Evolutionary conservation across 1,140 invertebrate genomes (phyloP).

Genomic region (Bombus waltoni): DNA sequence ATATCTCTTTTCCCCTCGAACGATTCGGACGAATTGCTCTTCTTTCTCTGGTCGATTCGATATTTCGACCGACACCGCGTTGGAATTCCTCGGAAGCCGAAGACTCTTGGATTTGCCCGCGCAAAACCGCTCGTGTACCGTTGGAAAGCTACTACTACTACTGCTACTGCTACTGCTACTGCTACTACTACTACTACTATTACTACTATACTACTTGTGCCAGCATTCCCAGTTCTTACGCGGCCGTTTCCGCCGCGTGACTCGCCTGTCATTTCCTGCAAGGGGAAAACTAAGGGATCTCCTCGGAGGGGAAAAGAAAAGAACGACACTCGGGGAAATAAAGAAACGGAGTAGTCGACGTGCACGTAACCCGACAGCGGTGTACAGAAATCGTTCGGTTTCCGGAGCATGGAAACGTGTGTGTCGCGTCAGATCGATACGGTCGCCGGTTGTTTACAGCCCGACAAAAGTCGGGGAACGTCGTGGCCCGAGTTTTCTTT

Average conservation of each 20-base stretch:
- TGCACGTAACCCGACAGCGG: not conserved
- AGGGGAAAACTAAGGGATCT: not conserved
- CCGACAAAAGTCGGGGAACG: conserved; percentile 13
- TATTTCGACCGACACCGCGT: not conserved
- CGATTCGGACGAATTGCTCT: not conserved
- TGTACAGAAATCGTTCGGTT: conserved; percentile 1
- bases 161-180: no score
- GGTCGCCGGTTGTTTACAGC: conserved; percentile 25
- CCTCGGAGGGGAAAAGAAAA: not conserved
- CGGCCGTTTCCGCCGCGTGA: conserved; percentile 10
- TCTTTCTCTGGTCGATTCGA: not conserved
- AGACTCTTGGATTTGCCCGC: not conserved
- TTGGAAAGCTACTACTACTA: not conserved
- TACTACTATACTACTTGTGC: not conserved
- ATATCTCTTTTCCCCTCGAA: not conserved
- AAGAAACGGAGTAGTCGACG: not conserved
- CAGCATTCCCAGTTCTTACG: conserved; percentile 14
- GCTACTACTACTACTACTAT: no score
- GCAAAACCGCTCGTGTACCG: conserved; percentile 5
- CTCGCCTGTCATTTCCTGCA: conserved; percentile 30
- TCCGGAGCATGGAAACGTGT: not conserved
- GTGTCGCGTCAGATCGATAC: conserved; percentile 8
- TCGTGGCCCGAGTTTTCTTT: conserved; percentile 11
- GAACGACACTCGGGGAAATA: not conserved
- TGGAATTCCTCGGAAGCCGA: not conserved